A percentile compares a stretch with the other conserved stretches of the same genome.
Evolutionary conservation across 2,888 invertebrate genomes (phyloP).

Genomic region (Drosophila picticornis): DNA sequence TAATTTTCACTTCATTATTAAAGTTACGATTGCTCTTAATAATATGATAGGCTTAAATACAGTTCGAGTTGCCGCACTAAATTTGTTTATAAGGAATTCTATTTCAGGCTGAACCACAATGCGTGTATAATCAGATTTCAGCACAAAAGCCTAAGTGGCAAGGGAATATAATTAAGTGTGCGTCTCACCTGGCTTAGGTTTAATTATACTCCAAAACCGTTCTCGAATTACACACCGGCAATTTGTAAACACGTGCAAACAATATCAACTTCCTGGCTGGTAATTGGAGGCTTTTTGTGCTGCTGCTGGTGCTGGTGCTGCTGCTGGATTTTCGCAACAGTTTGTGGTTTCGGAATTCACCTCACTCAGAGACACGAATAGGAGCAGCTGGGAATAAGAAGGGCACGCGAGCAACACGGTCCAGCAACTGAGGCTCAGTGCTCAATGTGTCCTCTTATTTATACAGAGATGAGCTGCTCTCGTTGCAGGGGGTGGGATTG

Average conservation of each 20-base stretch:
- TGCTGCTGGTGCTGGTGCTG: not conserved
- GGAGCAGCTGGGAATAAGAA: constrained; percentile 40
- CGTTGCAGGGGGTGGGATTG: constrained; percentile 13
- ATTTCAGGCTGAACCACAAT: not conserved
- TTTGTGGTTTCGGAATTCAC: constrained; percentile 23
- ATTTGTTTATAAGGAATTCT: constrained; percentile 10
- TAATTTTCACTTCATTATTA: not conserved
- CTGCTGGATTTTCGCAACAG: constrained; percentile 40
- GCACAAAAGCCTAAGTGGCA: not conserved
- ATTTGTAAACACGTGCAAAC: constrained; percentile 31
- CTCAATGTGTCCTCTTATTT: constrained; percentile 71
- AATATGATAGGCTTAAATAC: not conserved
- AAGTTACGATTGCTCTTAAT: not conserved
- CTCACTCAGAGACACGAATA: constrained; percentile 1
- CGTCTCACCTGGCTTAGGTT: constrained; percentile 33
- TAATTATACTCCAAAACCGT: constrained; percentile 10
- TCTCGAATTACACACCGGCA: constrained; percentile 23
- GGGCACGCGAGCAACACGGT: constrained; percentile 57
- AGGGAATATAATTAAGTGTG: constrained; percentile 7
- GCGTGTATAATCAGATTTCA: constrained; percentile 7
- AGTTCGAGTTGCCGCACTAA: not conserved
- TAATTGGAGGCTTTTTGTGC: constrained; percentile 13
- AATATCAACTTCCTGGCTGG: constrained; percentile 14
- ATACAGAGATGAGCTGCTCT: constrained; percentile 61
- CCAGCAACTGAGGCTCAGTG: constrained; percentile 78